Evolutionary conservation across 2,797 vertebrate species (phyloP).

Genomic region (Cuniculus paca): DNA sequence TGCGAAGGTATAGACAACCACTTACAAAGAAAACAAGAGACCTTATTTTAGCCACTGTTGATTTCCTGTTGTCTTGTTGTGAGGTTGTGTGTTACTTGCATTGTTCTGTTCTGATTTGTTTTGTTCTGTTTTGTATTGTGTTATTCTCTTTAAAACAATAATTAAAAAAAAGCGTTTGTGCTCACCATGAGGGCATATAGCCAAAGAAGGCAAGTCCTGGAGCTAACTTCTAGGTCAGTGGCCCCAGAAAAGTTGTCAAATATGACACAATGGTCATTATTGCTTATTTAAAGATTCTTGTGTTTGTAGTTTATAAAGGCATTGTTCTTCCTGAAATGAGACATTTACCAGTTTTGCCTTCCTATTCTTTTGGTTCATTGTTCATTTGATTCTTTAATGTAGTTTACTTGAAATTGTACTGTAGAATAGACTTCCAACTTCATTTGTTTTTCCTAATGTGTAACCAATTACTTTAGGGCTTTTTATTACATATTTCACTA

Average conservation of each 20-base stretch:
- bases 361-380: neutral
- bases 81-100: too few relatives aligned
- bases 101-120: too few relatives aligned
- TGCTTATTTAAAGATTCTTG: neutral
- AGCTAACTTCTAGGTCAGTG: neutral
- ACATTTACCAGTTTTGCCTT: too few relatives aligned
- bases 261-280: neutral
- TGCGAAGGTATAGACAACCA: too few relatives aligned
- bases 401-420: neutral
- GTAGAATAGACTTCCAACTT: neutral
- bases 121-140: too few relatives aligned
- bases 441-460: neutral
- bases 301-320: neutral
- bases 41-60: too few relatives aligned
- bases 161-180: too few relatives aligned
- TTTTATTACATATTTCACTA: neutral
- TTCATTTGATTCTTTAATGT: neutral
- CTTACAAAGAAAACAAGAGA: too few relatives aligned
- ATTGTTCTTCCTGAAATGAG: neutral
- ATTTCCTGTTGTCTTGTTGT: too few relatives aligned
- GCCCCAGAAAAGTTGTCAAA: too few relatives aligned
- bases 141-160: too few relatives aligned
- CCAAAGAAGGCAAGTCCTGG: too few relatives aligned
- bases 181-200: fast-evolving
- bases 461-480: neutral